Conservation (phyloP, 2,797 vertebrate species). For the Fratercula arctica region DNA sequence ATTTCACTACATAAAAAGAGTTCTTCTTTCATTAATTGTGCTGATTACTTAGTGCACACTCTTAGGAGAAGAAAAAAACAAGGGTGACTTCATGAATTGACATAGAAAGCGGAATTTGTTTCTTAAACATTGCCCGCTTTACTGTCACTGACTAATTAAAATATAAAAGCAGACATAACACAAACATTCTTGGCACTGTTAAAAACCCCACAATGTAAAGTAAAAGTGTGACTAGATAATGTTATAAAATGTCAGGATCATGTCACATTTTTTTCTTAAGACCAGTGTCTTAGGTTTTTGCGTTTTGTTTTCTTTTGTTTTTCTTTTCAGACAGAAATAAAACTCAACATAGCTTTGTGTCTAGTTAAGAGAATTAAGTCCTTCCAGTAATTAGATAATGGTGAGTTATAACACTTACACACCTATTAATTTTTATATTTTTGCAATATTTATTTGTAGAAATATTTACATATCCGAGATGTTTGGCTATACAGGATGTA, state of each 20-base stretch:
- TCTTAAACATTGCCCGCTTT: neutral
- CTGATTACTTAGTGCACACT: neutral
- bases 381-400: neutral
- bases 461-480: neutral
- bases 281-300: neutral
- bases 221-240: neutral
- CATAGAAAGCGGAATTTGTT: neutral
- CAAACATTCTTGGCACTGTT: neutral
- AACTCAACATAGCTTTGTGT: neutral
- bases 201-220: neutral
- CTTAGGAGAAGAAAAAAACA: neutral
- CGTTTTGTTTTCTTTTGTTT: neutral
- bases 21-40: neutral
- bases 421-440: neutral
- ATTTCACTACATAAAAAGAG: neutral
- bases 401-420: neutral
- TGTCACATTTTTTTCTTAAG: neutral
- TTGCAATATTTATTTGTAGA: neutral
- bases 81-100: neutral
- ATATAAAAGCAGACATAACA: neutral
- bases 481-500: neutral
- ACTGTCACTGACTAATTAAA: neutral
- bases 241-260: neutral
- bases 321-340: neutral
- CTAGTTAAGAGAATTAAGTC: neutral